Conservation (phyloP, 2,113 vertebrate species). For the Tauraco erythrolophus region DNA sequence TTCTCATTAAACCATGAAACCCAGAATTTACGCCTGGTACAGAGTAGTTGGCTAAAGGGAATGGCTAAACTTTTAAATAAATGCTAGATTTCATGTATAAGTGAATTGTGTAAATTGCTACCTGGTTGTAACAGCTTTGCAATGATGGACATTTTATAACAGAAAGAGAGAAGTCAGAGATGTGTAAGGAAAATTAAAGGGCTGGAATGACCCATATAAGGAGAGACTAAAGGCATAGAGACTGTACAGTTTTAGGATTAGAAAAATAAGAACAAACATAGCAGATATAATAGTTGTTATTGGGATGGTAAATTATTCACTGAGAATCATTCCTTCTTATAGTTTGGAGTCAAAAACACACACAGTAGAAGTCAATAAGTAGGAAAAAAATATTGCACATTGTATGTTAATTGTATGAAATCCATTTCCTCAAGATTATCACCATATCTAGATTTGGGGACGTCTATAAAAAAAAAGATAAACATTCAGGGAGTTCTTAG, state of each 20-base stretch:
- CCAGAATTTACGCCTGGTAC: not conserved
- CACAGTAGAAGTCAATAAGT: not conserved
- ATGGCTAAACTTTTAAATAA: not conserved
- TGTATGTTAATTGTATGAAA: not conserved
- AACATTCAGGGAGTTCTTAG: not conserved
- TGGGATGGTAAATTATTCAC: not conserved
- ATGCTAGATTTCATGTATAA: not conserved
- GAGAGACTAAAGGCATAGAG: not conserved
- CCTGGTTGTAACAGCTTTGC: not conserved
- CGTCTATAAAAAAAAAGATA: not conserved
- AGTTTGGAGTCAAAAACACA: not conserved
- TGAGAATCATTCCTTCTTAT: not conserved
- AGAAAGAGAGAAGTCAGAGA: not conserved
- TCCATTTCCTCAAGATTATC: not conserved
- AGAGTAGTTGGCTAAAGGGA: not conserved
- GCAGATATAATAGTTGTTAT: not conserved
- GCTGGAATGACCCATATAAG: not conserved
- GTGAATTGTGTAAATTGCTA: not conserved
- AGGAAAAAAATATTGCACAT: not conserved
- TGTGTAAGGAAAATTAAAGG: not conserved
- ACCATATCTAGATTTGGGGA: not conserved
- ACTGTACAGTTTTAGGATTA: not conserved
- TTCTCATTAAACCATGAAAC: not conserved
- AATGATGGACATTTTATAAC: not conserved
- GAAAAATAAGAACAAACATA: not conserved